A percentile compares a stretch with the other conserved stretches of the same genome.
These are phyloP conservation scores for Gibbula magus DNA, from an alignment of 2,888 invertebrate species.

Conservation along the genomic window DNA sequence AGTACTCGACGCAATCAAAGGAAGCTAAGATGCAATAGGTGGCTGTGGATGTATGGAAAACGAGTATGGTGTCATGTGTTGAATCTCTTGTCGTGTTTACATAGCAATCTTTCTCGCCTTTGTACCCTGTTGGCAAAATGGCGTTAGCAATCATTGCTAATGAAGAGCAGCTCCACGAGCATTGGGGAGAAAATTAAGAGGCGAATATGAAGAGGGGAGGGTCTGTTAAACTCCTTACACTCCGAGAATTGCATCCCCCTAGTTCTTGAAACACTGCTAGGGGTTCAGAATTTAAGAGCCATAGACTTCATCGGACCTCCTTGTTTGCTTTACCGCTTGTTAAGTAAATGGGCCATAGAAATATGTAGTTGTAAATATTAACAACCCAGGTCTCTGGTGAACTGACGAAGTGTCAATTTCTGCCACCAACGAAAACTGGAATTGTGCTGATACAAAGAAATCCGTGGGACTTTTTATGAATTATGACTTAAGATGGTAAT, in stretches of 20 bases:
- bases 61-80: background rate
- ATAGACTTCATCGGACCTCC: background rate
- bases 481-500: background rate
- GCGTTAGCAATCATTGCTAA: slow-evolving; percentile 1
- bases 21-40: background rate
- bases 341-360: slow-evolving; percentile 19
- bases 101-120: slow-evolving; percentile 9
- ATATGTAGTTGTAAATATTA: slow-evolving; percentile 24
- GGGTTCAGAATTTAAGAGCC: slow-evolving; percentile 21
- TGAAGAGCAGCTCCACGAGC: background rate
- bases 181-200: slow-evolving; percentile 16
- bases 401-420: background rate
- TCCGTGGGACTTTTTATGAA: background rate
- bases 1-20: slow-evolving; percentile 1
- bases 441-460: background rate
- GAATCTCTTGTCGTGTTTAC: slow-evolving; percentile 16
- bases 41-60: slow-evolving; percentile 8
- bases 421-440: slow-evolving; percentile 10
- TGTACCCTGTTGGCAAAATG: slow-evolving; percentile 17
- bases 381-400: background rate
- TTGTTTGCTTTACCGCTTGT: slow-evolving; percentile 20
- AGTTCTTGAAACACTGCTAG: background rate
- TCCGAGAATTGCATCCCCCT: background rate
- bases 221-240: slow-evolving; percentile 9
- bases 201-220: background rate